Evolutionary conservation across 2,797 vertebrate species (phyloP).

Genomic region (Coranthus polyacanthus): DNA sequence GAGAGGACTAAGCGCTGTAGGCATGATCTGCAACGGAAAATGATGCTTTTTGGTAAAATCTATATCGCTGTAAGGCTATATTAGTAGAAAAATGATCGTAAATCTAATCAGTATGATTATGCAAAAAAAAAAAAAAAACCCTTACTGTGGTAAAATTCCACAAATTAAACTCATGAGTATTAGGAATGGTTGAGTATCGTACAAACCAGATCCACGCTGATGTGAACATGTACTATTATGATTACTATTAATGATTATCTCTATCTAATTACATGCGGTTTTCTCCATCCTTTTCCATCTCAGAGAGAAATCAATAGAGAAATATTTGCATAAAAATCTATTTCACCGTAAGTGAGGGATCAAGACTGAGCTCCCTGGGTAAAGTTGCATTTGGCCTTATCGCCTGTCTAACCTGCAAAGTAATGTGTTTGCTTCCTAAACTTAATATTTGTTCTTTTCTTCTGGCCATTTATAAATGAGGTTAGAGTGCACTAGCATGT

Average conservation of each 20-base stretch:
- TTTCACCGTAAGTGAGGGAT: constrained; percentile 77
- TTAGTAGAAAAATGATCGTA: constrained; percentile 12
- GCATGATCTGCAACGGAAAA: constrained; percentile 57
- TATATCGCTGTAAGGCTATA: constrained; percentile 2
- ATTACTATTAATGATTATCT: constrained; percentile 84
- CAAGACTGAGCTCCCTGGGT: constrained; percentile 76
- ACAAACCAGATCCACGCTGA: constrained; percentile 29
- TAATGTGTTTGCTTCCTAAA: constrained; percentile 72
- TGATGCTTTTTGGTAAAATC: constrained; percentile 36
- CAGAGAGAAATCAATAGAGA: constrained; percentile 81
- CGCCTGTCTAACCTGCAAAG: constrained; percentile 70
- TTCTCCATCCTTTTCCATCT: constrained; percentile 73
- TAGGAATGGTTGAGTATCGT: constrained; percentile 8
- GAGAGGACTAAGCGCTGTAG: constrained; percentile 51
- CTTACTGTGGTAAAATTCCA: not conserved
- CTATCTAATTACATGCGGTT: constrained; percentile 81
- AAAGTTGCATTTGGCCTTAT: constrained; percentile 72
- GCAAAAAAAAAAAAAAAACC: not conserved
- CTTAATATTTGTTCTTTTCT: constrained; percentile 68
- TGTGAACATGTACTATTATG: constrained; percentile 66
- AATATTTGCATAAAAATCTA: constrained; percentile 89
- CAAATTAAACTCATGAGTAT: constrained; percentile 4
- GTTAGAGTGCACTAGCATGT: constrained; percentile 59
- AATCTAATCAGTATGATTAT: constrained; percentile 11
- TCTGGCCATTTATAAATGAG: constrained; percentile 51